Base-by-base conservation (phyloP, 2,888 invertebrate genomes). In the Agrenia bidenticulata region DNA sequence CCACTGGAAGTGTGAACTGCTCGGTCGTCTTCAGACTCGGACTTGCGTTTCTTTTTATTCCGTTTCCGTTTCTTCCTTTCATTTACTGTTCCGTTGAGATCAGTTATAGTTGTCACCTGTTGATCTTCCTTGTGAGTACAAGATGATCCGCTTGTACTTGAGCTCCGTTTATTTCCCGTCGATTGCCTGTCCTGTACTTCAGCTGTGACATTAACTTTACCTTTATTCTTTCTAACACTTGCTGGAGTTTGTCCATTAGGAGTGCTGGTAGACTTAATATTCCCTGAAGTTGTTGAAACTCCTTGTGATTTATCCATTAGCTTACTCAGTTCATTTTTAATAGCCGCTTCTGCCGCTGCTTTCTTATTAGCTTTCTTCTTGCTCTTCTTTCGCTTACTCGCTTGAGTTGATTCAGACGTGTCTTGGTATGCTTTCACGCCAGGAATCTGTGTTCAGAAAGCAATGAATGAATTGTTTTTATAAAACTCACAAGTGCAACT, bases 371-470 rank as follows among this genome's bases (percentile, higher is more conserved):
- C 32, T 17, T 60, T 56, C 49, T 59, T 67, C 55, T 61, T 66
- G 17, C 27, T 62, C 11, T 58, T 61, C 50, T 42, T 53, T 17
- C 17, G 27, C 17, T 37, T 13, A 11, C 60, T 54, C 11, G 51
- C 17, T 9, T 39, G 61, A 2, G 61, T 45, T 1, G 32, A 17
- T 13, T 49, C 32, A 1, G 66, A 59, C 1, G 63, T 58, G 56
- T 74, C 73, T 58, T 68, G 53, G 42, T 72, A 75, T 17, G 63
- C 64, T 49, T 56, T 67, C 1, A 75, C 66, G 19, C 72, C 72
- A 15, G 73, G 72, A 58, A 72, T 26, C 72, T 72, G 24, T 13
- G n/a, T n/a, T n/a, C n/a, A n/a, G n/a, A 61, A 53, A 17, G 45
- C 56, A 50, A 56, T 39, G 23, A 19, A 11, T 27, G 54, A 60